Conservation (phyloP, 2,113 vertebrate species). For the Rhinolophus ferrumequinum region DNA sequence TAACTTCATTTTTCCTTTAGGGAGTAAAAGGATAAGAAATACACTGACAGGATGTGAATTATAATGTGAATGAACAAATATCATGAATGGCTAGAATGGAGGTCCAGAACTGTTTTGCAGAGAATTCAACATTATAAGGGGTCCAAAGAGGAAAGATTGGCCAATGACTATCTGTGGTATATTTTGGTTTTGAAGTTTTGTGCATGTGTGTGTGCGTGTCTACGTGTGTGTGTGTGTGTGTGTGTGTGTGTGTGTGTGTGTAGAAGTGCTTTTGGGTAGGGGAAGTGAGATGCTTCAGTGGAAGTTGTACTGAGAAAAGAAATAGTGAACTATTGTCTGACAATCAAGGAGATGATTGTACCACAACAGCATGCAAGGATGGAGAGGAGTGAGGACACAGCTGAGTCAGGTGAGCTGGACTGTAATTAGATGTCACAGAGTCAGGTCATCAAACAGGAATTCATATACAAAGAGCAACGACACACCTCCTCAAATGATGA, state of each 20-base stretch:
- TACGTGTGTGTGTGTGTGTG: not conserved
- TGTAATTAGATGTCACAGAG: slow-evolving; percentile 2
- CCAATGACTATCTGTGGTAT: not conserved
- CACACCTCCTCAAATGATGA: not conserved
- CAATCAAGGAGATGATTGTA: not conserved
- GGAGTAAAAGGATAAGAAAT: not conserved
- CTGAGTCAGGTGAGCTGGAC: not conserved
- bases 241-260: too few species aligned
- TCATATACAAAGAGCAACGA: not conserved
- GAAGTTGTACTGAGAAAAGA: not conserved
- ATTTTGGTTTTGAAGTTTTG: not conserved
- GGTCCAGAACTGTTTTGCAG: not conserved
- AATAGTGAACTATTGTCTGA: not conserved
- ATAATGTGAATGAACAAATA: not conserved
- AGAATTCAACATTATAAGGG: not conserved
- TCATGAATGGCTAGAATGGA: not conserved
- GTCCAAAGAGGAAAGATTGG: not conserved
- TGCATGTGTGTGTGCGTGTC: not conserved
- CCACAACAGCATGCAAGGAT: not conserved
- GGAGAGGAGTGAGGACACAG: not conserved
- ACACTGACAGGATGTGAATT: not conserved
- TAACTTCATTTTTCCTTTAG: slow-evolving; percentile 2
- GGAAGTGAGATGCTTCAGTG: not conserved
- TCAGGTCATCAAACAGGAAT: slow-evolving; percentile 22
- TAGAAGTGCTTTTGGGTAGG: not conserved